These are phyloP conservation scores for Peromyscus aztecus DNA, from an alignment of 2,797 vertebrate genomes.

Conservation along the genomic window DNA sequence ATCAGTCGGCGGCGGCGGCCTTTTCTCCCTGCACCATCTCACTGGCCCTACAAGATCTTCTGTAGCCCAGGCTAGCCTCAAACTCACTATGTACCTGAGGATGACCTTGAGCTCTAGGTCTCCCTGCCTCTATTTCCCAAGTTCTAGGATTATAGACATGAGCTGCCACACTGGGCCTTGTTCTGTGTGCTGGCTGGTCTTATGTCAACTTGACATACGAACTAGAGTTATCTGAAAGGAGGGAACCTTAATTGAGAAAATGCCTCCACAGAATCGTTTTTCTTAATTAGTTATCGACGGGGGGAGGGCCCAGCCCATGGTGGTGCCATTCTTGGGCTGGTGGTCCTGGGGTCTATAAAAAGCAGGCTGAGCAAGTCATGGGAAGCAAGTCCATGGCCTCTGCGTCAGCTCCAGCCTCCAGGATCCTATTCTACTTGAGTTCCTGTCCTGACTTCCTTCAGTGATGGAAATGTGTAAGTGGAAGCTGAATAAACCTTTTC, in stretches of 20 bases:
- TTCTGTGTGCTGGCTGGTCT: not conserved
- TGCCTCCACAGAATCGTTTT: not conserved
- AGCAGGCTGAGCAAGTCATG: not conserved
- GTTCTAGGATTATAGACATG: not conserved
- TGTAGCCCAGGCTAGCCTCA: not conserved
- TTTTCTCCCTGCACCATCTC: not conserved
- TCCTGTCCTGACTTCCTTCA: not conserved
- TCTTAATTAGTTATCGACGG: not conserved
- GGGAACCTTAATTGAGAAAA: not conserved
- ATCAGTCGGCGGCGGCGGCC: not conserved
- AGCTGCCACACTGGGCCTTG: not conserved
- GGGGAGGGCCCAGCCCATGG: not conserved
- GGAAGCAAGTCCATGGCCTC: not conserved
- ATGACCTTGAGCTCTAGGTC: not conserved
- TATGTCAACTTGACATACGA: not conserved
- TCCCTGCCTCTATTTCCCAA: not conserved
- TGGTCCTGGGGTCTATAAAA: not conserved
- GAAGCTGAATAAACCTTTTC: not conserved
- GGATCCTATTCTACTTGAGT: not conserved
- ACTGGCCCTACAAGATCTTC: not conserved
- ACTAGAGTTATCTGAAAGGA: not conserved
- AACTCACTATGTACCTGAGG: not conserved
- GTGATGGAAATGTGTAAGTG: not conserved
- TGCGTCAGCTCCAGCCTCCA: not conserved
- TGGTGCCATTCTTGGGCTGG: not conserved